Percentiles rank a stretch among this genome's conserved stretches.
Conservation (phyloP, 2,888 invertebrate genomes). For the Stegophylla sp. region DNA sequence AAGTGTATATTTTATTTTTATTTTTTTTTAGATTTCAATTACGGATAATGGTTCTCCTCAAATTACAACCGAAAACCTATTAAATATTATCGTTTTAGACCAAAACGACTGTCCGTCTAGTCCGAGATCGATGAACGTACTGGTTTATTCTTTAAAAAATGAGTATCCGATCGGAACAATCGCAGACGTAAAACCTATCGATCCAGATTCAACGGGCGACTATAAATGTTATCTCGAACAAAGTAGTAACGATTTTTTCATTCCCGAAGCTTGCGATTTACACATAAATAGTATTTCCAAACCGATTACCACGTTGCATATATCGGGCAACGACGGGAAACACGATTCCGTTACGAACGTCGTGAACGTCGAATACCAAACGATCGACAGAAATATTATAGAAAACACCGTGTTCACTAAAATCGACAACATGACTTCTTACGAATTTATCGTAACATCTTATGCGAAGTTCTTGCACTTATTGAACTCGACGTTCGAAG, state of each 20-base stretch:
- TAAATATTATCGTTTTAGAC: slow-evolving; percentile 80
- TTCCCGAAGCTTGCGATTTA: slow-evolving; percentile 81
- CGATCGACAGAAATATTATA: slow-evolving; percentile 81
- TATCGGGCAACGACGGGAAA: slow-evolving; percentile 88
- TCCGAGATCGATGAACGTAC: slow-evolving; percentile 80
- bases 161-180: slow-evolving; percentile 81
- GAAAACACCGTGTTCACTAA: slow-evolving; percentile 82
- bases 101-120: slow-evolving; percentile 90
- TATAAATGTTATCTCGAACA: slow-evolving; percentile 79
- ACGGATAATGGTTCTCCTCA: slow-evolving; percentile 86
- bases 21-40: slow-evolving; percentile 72
- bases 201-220: slow-evolving; percentile 87
- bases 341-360: slow-evolving; percentile 87
- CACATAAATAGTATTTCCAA: slow-evolving; percentile 77
- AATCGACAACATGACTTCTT: slow-evolving; percentile 76
- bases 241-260: slow-evolving; percentile 70
- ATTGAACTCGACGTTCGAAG: slow-evolving; percentile 73
- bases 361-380: slow-evolving; percentile 81
- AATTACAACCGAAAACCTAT: slow-evolving; percentile 80
- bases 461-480: slow-evolving; percentile 78
- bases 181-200: slow-evolving; percentile 90
- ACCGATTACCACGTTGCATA: slow-evolving; percentile 74
- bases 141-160: slow-evolving; percentile 80
- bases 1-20: slow-evolving; percentile 15
- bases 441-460: slow-evolving; percentile 77